Evolutionary conservation across 2,113 vertebrate species (phyloP).

Genomic region (Archilochus colubris): DNA sequence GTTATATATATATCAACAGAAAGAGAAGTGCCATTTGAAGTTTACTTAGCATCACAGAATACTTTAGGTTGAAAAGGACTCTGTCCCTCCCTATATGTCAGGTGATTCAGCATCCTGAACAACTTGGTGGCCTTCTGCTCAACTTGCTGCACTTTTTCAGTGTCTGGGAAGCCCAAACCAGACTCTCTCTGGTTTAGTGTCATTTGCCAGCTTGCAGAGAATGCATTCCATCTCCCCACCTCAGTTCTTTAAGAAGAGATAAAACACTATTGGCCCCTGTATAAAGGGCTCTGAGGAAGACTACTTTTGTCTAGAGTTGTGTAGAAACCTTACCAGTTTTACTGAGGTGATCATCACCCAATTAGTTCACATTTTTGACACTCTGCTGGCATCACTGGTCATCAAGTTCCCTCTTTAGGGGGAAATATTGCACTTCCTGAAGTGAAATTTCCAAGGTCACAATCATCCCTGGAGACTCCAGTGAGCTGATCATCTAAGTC

Average conservation of each 20-base stretch:
- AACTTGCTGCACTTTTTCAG: neutral
- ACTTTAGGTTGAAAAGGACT: neutral
- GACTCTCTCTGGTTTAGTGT: neutral
- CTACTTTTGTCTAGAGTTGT: neutral
- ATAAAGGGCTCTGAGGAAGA: neutral
- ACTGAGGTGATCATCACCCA: neutral
- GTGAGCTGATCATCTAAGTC: neutral
- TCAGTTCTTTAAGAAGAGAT: neutral
- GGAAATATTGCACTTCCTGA: neutral
- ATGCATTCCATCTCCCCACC: fast-evolving
- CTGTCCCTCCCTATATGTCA: fast-evolving
- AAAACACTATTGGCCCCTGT: neutral
- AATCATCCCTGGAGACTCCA: neutral
- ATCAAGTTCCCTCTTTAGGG: neutral
- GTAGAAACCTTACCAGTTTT: neutral
- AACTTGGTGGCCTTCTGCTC: neutral
- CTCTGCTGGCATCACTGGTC: neutral
- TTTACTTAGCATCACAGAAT: neutral
- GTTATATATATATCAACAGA: neutral
- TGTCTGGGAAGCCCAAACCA: neutral
- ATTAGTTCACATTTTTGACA: neutral
- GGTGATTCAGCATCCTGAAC: neutral
- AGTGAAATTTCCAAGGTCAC: neutral
- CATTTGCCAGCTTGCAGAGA: neutral
- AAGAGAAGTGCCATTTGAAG: neutral